Percentiles rank a stretch among this genome's conserved stretches.
phyloP scores from a whole-genome alignment of 2,888 invertebrate genomes.

The Encarsia formosa region DNA sequence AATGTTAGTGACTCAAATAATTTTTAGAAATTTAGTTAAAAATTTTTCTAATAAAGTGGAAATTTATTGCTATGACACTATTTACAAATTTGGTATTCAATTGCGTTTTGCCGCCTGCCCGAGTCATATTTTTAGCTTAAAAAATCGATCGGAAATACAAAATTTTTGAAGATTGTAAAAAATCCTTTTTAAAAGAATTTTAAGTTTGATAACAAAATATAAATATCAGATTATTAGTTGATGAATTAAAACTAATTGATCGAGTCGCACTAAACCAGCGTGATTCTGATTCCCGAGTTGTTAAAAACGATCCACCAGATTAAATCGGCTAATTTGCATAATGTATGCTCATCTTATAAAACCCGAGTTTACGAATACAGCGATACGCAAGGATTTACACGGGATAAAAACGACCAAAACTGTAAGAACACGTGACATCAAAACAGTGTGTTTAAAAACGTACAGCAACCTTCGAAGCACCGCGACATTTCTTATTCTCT shows the following conservation, averaged over 20 bases:
- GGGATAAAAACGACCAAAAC: slow-evolving; percentile 1
- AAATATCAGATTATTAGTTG: slow-evolving; percentile 24
- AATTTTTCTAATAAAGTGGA: no score
- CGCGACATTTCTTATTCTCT: slow-evolving; percentile 7
- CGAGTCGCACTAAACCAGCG: slow-evolving; percentile 20
- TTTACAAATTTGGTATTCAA: no score
- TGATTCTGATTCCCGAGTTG: slow-evolving; percentile 33
- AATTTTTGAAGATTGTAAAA: no score
- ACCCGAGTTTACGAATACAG: slow-evolving; percentile 49
- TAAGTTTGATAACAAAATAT: no score
- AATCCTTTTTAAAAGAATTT: no score
- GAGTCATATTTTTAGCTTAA: no score
- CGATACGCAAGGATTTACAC: slow-evolving; percentile 49
- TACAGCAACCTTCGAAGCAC: slow-evolving; percentile 12
- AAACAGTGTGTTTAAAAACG: slow-evolving; percentile 10
- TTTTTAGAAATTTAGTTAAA: no score
- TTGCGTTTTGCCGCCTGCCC: no score
- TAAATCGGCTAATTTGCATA: slow-evolving; percentile 51
- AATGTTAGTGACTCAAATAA: no score
- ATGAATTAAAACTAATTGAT: slow-evolving; percentile 35
- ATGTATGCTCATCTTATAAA: slow-evolving; percentile 37
- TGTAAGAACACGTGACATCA: slow-evolving; percentile 4
- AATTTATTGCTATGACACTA: no score
- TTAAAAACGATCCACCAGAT: slow-evolving; percentile 47
- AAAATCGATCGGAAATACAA: no score